These are phyloP conservation scores for Platygyra sinensis DNA, from an alignment of 64 coral and sea anemone species.

Conservation along the genomic window DNA sequence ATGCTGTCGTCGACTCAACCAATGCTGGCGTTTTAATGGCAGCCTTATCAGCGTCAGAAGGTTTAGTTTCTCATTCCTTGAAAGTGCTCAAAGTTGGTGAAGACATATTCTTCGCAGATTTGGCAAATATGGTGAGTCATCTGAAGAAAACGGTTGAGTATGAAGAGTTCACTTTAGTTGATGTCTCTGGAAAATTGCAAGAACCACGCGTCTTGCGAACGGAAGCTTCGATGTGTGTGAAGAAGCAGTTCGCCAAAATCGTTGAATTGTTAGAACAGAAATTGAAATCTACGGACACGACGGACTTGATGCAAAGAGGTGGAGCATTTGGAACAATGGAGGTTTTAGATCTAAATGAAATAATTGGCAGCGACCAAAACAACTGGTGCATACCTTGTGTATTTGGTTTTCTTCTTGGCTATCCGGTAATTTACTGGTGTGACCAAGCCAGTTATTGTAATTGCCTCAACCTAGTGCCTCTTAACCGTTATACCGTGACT, in stretches of 20 bases:
- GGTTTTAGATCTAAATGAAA: background rate
- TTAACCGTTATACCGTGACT: conserved; percentile 16
- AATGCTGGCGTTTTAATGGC: background rate
- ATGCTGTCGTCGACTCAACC: conserved; percentile 7
- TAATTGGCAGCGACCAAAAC: background rate
- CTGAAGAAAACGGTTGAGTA: conserved; percentile 2
- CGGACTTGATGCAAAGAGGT: background rate
- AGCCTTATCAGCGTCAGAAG: background rate
- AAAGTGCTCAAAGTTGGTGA: conserved; percentile 28
- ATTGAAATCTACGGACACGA: background rate
- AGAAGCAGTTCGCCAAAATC: background rate
- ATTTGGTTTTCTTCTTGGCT: conserved; percentile 57
- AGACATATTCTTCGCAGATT: conserved; percentile 24
- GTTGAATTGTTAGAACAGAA: conserved; percentile 17
- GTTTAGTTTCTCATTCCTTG: background rate
- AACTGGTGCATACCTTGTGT: conserved; percentile 32
- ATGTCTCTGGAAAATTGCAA: conserved; percentile 36
- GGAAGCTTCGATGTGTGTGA: background rate
- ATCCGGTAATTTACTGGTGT: conserved; percentile 67
- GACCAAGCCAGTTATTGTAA: background rate
- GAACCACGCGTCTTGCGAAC: conserved; percentile 14
- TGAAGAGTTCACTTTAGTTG: conserved; percentile 30
- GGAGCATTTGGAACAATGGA: background rate
- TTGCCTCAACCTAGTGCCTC: conserved; percentile 5
- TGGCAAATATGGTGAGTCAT: background rate